Percentiles rank a stretch among this genome's conserved stretches.
Conservation (phyloP, 2,888 invertebrate species). For the Lithophane ornitopus region DNA sequence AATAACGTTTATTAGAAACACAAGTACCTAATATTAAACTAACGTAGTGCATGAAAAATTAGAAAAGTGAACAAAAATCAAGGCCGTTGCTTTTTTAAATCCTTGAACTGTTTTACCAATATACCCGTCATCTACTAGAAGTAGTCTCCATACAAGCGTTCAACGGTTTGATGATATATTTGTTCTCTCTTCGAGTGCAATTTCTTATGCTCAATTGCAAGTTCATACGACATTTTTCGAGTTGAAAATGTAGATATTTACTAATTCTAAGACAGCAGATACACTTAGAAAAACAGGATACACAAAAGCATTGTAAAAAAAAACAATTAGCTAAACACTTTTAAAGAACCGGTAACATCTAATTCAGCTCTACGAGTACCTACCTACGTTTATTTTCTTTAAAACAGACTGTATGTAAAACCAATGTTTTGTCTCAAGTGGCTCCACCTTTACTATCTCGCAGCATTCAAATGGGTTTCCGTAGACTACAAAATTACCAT, state of each 20-base stretch:
- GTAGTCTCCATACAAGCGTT: too few species aligned
- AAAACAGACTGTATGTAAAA: conserved; percentile 18
- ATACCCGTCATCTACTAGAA: too few species aligned
- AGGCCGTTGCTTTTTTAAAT: not conserved
- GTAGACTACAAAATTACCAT: conserved; percentile 74
- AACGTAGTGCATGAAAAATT: not conserved
- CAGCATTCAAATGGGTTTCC: conserved; percentile 75
- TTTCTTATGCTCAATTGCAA: too few species aligned
- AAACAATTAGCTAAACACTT: not conserved
- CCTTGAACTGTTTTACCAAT: not conserved
- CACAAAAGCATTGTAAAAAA: not conserved
- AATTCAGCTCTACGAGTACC: conserved; percentile 9
- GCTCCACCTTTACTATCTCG: conserved; percentile 68
- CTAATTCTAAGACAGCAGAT: not conserved
- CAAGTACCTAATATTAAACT: not conserved
- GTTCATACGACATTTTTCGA: too few species aligned
- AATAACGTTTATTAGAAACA: not conserved
- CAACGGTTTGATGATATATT: too few species aligned
- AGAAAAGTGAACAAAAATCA: not conserved
- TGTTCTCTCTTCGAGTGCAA: too few species aligned
- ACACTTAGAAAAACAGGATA: not conserved
- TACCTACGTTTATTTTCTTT: not conserved
- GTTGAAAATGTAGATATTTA: not conserved
- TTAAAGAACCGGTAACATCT: not conserved
- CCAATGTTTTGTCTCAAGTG: conserved; percentile 46